These are phyloP conservation scores for Escarpia spicata DNA, from an alignment of 2,888 invertebrate genomes.

Conservation along the genomic window DNA sequence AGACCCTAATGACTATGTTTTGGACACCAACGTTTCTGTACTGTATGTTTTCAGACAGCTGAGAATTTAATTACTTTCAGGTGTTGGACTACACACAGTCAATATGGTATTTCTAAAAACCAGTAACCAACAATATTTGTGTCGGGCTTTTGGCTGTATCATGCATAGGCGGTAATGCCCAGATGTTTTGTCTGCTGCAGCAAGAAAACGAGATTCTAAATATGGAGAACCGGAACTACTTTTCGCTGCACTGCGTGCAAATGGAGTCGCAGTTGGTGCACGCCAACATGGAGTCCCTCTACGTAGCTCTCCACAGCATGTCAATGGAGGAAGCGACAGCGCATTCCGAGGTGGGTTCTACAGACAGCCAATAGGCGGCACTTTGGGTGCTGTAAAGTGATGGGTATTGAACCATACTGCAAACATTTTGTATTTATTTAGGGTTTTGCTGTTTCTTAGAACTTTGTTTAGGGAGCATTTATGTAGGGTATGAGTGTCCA, in stretches of 20 bases:
- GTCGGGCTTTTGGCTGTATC: too few species aligned
- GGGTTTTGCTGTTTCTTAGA: not conserved
- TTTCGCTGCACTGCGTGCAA: conserved; percentile 65
- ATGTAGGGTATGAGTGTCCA: not conserved
- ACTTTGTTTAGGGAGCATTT: not conserved
- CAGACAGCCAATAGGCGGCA: not conserved
- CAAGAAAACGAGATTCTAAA: conserved; percentile 64
- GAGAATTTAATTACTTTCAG: not conserved
- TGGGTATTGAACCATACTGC: not conserved
- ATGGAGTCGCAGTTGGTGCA: conserved; percentile 66
- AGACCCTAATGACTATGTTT: not conserved
- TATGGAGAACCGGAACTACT: conserved; percentile 66
- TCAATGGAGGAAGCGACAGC: conserved; percentile 34
- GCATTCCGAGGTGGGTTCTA: conserved; percentile 23
- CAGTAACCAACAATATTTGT: too few species aligned
- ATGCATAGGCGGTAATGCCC: too few species aligned
- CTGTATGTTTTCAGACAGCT: not conserved
- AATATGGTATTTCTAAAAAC: too few species aligned
- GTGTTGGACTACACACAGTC: too few species aligned
- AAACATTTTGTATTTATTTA: not conserved
- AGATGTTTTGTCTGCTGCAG: conserved; percentile 42
- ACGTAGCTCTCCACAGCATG: conserved; percentile 49
- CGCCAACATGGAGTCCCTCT: conserved; percentile 61
- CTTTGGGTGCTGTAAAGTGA: not conserved
- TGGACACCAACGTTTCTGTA: not conserved